Conservation (phyloP, 2,888 invertebrate species). For the Philereme transversata region DNA sequence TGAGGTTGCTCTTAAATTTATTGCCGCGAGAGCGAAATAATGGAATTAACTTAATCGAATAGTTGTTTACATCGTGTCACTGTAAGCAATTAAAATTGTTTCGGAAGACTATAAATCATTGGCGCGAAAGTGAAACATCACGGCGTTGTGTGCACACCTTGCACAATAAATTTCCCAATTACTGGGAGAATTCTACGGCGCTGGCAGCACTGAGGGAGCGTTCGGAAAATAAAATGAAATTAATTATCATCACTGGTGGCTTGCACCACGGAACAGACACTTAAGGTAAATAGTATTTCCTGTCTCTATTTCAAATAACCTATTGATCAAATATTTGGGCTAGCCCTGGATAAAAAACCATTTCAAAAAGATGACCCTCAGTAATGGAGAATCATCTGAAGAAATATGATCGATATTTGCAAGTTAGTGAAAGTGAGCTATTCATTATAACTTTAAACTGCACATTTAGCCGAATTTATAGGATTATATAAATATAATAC, state of each 20-base stretch:
- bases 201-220: constrained; percentile 63
- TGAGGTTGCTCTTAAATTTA: constrained; percentile 73
- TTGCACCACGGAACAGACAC: constrained; percentile 32
- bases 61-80: constrained; percentile 83
- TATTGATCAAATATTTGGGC: neutral
- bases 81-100: constrained; percentile 83
- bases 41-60: constrained; percentile 83
- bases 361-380: too few species aligned
- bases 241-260: constrained; percentile 58
- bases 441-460: too few species aligned
- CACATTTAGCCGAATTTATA: too few species aligned
- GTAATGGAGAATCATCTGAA: too few species aligned
- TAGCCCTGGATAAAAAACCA: too few species aligned
- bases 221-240: constrained; percentile 70
- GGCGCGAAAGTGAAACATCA: constrained; percentile 82
- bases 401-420: too few species aligned
- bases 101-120: constrained; percentile 81
- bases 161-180: constrained; percentile 83
- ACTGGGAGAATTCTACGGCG: constrained; percentile 67
- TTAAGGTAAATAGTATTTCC: constrained; percentile 19
- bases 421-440: too few species aligned
- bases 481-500: too few species aligned
- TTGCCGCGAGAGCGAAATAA: constrained; percentile 67
- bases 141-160: constrained; percentile 74
- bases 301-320: constrained; percentile 1